These are phyloP conservation scores for Trididemnum clinides DNA, from an alignment of 23 tunicate species.

Conservation along the genomic window DNA sequence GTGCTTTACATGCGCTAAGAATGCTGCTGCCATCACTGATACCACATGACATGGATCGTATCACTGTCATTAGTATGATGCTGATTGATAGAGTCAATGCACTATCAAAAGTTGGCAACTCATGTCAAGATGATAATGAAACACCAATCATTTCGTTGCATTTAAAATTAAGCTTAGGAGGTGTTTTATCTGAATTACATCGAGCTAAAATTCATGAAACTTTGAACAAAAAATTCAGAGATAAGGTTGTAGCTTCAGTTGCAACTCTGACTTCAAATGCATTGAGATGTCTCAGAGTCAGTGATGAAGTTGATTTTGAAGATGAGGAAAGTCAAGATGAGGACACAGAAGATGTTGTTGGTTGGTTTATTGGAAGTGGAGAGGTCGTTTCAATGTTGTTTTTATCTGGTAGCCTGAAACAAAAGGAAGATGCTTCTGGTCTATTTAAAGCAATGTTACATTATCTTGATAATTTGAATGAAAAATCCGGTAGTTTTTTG, in stretches of 20 bases:
- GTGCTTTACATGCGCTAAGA: conserved; percentile 60
- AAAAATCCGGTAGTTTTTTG: neutral
- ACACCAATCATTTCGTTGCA: conserved; percentile 9
- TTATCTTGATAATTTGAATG: neutral
- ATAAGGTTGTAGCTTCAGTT: neutral
- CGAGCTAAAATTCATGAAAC: conserved; percentile 5
- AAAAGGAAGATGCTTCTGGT: neutral
- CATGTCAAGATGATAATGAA: neutral
- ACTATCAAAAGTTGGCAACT: neutral
- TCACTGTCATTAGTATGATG: neutral
- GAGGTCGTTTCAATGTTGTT: neutral
- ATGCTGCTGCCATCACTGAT: conserved; percentile 11
- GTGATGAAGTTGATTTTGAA: neutral
- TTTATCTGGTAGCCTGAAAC: neutral
- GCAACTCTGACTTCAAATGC: neutral
- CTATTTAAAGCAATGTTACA: neutral
- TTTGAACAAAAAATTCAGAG: neutral
- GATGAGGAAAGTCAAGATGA: conserved; percentile 23
- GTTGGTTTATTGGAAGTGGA: neutral
- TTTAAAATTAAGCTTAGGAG: conserved; percentile 37
- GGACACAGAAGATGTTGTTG: conserved; percentile 5
- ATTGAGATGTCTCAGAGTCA: neutral
- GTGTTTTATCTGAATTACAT: conserved; percentile 7
- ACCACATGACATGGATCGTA: conserved; percentile 3
- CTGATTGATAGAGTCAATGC: neutral